Conservation (phyloP, 2,113 vertebrate genomes). For the Myiagra hebetior region DNA sequence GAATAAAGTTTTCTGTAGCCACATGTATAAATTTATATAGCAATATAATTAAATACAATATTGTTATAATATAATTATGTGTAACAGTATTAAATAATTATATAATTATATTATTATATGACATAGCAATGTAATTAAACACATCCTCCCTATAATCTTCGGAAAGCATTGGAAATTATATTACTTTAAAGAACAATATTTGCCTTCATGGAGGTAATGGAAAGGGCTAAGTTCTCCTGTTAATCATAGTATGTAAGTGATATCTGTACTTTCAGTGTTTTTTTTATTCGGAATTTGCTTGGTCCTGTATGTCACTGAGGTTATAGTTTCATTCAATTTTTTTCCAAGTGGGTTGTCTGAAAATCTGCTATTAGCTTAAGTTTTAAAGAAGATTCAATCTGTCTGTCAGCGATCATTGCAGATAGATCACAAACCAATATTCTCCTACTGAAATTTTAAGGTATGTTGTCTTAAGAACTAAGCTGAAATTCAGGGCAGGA, state of each 20-base stretch:
- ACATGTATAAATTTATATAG: not conserved
- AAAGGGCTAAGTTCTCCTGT: not conserved
- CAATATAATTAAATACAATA: not conserved
- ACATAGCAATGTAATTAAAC: not conserved
- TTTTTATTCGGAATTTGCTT: not conserved
- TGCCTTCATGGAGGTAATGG: not conserved
- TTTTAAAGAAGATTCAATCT: not conserved
- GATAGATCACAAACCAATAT: not conserved
- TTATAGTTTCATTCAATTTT: not conserved
- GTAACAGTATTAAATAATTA: not conserved
- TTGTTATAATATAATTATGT: not conserved
- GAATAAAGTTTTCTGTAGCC: not conserved
- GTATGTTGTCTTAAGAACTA: not conserved
- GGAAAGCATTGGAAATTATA: not conserved
- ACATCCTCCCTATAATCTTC: not conserved
- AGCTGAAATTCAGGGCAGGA: not conserved
- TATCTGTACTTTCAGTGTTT: not conserved
- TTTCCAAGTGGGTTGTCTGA: not conserved
- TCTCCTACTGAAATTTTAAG: not conserved
- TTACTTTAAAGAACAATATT: not conserved
- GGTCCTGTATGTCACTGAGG: not conserved
- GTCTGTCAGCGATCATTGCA: not conserved
- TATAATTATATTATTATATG: not conserved
- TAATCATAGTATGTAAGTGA: not conserved
- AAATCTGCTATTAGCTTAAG: not conserved